Base-by-base conservation (phyloP, 2,797 vertebrate species). In the Tokudaia muenninki region DNA sequence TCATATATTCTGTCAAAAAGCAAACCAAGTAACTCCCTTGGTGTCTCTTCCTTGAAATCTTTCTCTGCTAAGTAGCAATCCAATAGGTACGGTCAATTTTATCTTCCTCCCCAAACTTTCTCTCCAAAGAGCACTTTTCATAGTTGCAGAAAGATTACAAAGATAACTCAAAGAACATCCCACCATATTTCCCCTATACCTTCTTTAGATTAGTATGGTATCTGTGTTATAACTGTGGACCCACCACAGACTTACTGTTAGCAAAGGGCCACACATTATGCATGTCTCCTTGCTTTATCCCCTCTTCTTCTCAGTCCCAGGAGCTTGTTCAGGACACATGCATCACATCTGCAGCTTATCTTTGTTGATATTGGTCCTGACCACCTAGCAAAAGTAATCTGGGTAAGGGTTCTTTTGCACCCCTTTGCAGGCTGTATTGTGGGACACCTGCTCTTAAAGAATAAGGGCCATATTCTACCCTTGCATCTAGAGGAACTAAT, bases 41-140 rank as follows among this genome's bases (percentile, higher is more conserved):
- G 78, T 34, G 19, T 59, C 52, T 88, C 34, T 59, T 57, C n/a
- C 52, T 88, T 41, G 86, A 34, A 44, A 14, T 50, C n/a, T 8
- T 87, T 82, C 41, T 82, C 22, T 6, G 44, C 34, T 47, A 63
- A 82, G 81, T 78, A 91, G 87, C 29, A 61, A 87, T 78, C 41
- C 41, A 47, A 55, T 31, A 24, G 75, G 61, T 82, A 31, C n/a
- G 29, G 29, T 67, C 44, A 91, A 50, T 77, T 82, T 77, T 90
- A 7, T 79, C 4, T 26, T 89, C 52, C 72, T 37, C 50, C 47
- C 16, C 52, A 75, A 75, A 3, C 3, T 22, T 34, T 55, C 11
- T 1, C 4, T 87, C 22, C 24, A 37, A 11, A 13, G 78, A 92
- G 6, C 52, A 80, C 77, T 61, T 82, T 91, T 93, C 67, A 91